Conservation (phyloP, 1,140 invertebrate genomes). For the Drosophila navojoa region DNA sequence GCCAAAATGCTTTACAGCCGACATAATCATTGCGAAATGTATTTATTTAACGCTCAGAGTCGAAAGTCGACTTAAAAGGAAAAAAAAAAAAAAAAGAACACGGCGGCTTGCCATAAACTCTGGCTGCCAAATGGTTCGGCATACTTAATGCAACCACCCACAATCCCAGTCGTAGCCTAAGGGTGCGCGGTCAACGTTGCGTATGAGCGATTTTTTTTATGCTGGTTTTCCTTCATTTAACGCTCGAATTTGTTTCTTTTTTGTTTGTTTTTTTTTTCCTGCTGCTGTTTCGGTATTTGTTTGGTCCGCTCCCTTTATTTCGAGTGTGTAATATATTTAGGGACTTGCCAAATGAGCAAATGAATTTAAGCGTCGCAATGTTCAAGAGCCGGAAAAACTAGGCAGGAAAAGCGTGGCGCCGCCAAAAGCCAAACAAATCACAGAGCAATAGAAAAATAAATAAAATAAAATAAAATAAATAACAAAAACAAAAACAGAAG, state of each 20-base stretch:
- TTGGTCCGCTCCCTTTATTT: constrained; percentile 18
- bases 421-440: constrained; percentile 63
- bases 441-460: not conserved
- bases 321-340: constrained; percentile 25
- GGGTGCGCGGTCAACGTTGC: constrained; percentile 38
- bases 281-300: not conserved
- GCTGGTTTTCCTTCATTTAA: constrained; percentile 15
- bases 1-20: constrained; percentile 31
- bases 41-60: constrained; percentile 42
- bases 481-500: constrained; percentile 7
- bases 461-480: not conserved
- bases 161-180: not conserved
- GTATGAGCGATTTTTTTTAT: constrained; percentile 66
- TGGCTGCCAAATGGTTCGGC: constrained; percentile 43
- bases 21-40: constrained; percentile 68
- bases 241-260: not conserved
- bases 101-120: constrained; percentile 36
- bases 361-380: constrained; percentile 45
- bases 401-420: constrained; percentile 23
- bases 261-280: not conserved
- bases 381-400: constrained; percentile 11
- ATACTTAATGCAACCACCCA: constrained; percentile 59
- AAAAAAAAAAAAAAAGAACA: not conserved
- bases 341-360: constrained; percentile 44
- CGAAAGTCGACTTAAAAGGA: not conserved